Base-by-base conservation (phyloP, 2,113 vertebrate species). In the Ascaphus truei region DNA sequence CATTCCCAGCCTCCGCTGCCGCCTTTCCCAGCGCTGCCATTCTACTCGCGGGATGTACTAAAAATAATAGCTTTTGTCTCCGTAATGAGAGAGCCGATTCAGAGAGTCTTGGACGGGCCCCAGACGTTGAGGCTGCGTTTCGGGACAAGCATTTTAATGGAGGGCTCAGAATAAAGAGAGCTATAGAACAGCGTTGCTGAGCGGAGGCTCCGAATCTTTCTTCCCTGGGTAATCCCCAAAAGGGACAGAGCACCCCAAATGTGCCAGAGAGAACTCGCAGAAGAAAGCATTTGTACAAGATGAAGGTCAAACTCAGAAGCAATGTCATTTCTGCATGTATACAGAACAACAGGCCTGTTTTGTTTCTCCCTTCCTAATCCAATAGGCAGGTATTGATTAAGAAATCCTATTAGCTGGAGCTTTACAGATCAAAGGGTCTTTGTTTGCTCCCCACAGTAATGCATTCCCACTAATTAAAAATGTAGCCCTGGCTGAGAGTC, bases 51-150 rank as follows among this genome's bases (percentile, higher is more conserved):
- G 52, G 29, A 27, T 47, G 66, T 25, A 29, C 45, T 51, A 41
- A 52, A 60, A 61, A 41, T 52, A 69, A 30, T 20, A 45, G 31
- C 33, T 60, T n/a, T 69, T 69, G 66, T 69, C 23, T 33, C 2
- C 7, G 10, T 60, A 52, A 69, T 60, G 66, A 69, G 56, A 51
- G 67, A 48, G 34, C 6, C 45, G 13, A 69, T 71, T 71, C 45
- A 71, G n/a, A 31, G 16, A 26, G 33, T 11, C 16, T 43, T 71
- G 56, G 56, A 52, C 15, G 45, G 67, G 34, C 13, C 67, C 67
- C 67, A 71, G 34, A 52, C 51, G 10, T 34, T 22, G 26, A 52
- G 67, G 30, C 67, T 13, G 31, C 4, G 23, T 41, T 41, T 39
- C 57, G 16, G 57, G 57, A 27, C 36, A 31, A 41, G 57, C 33